Evolutionary conservation across 2,113 vertebrate genomes (phyloP), one percentile per base, ranked within the genome.

Genomic region (Zosterops lateralis): DNA sequence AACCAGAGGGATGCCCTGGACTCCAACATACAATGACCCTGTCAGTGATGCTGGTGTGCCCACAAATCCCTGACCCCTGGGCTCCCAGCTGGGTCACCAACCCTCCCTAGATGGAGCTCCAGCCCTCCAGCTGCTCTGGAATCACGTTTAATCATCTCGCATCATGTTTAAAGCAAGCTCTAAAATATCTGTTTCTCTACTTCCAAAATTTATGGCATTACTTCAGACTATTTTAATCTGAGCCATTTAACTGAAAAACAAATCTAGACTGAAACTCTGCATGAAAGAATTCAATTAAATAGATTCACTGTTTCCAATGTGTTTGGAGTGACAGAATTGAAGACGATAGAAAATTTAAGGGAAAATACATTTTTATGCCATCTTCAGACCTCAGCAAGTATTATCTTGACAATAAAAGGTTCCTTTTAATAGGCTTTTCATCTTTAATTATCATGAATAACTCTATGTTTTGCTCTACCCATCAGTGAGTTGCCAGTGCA

Each of bases 261-360:
- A 75, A 91, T 56, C 45, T 78, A 76, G 80, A 74, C 83, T 45
- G 47, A 47, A 88, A 84, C 60, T 45, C 91, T 58, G 76, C 80
- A 66, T 77, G 80, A 89, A 89, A 90, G 42, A 86, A 83, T 80
- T 86, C 86, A 89, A 86, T 95, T 90, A 92, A 92, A 92, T 36
- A 84, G 64, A 74, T 54, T 90, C 83, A 40, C 62, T 51, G 15
- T 86, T 64, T 83, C 67, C 58, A 76, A 25, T 40, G 64, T 48
- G 45, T 85, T 85, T 70, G 54, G 75, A 65, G 31, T 28, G 50
- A 38, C 64, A 90, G 36, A 83, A 74, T 22, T 60, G 61, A 92
- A 86, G 34, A 42, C 3, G 9, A 44, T 19, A 78, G 66, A 48
- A 72, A 90, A 79, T 64, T 60, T 44, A 79, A 78, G n/a, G 28